Percentiles rank a stretch among this genome's conserved stretches.
These are phyloP conservation scores for Aphelinus certus DNA, from an alignment of 1,140 invertebrate species.

Conservation along the genomic window DNA sequence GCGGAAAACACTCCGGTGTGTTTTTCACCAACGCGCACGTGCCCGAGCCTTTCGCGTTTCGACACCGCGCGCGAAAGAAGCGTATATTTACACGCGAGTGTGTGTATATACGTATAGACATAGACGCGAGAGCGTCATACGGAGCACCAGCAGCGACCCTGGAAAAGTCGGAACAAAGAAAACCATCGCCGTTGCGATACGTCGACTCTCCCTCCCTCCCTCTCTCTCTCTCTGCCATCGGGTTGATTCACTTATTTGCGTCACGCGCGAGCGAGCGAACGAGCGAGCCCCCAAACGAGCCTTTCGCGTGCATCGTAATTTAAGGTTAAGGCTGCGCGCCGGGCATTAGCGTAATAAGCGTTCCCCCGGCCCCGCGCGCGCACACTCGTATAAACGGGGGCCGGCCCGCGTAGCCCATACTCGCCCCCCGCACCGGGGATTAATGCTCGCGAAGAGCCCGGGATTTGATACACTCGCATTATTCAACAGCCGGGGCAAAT, in stretches of 20 bases:
- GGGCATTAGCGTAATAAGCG: slow-evolving; percentile 20
- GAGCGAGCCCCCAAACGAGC: neutral
- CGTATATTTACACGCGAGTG: too few relatives aligned
- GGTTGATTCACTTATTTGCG: too few relatives aligned
- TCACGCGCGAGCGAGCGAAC: too few relatives aligned
- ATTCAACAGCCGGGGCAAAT: too few relatives aligned
- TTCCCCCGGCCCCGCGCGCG: neutral
- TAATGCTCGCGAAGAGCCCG: slow-evolving; percentile 8
- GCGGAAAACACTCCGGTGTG: too few relatives aligned
- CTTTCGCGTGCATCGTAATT: slow-evolving; percentile 22
- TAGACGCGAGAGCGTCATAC: too few relatives aligned
- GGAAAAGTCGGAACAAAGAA: slow-evolving; percentile 8
- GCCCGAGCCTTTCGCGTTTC: too few relatives aligned
- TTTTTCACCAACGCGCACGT: too few relatives aligned
- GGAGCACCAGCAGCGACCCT: neutral
- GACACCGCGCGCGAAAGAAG: too few relatives aligned
- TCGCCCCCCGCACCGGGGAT: neutral
- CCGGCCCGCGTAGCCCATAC: neutral
- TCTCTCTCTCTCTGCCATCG: too few relatives aligned
- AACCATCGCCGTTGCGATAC: neutral
- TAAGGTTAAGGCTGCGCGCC: neutral
- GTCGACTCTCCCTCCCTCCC: neutral
- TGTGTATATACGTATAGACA: too few relatives aligned
- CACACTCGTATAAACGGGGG: slow-evolving; percentile 20
- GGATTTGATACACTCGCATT: too few relatives aligned